Evolutionary conservation across 1,140 invertebrate genomes (phyloP).

Genomic region (Druon quercuslanigerum): DNA sequence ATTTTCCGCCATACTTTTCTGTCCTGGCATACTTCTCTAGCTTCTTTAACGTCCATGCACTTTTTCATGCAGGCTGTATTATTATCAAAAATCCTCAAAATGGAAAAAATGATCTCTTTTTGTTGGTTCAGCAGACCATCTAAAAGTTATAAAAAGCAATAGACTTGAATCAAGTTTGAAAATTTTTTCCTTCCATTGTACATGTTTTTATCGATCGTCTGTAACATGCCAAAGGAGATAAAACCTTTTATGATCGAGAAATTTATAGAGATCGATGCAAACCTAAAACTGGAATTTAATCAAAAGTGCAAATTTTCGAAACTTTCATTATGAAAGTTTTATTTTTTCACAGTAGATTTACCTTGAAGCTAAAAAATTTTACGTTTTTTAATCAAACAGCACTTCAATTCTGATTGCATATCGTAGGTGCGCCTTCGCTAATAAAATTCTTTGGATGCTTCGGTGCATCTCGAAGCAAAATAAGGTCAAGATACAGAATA

Average conservation of each 20-base stretch:
- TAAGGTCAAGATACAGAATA: slow-evolving; percentile 13
- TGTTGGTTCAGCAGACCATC: too few relatives aligned
- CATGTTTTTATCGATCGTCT: neutral
- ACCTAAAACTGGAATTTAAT: neutral
- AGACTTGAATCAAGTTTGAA: neutral
- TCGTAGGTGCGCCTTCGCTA: slow-evolving; percentile 6
- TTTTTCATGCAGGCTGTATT: too few relatives aligned
- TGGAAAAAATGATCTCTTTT: too few relatives aligned
- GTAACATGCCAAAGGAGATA: neutral
- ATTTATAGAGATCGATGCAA: neutral
- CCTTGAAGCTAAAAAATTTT: neutral
- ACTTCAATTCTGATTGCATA: slow-evolving; percentile 16
- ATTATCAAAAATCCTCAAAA: too few relatives aligned
- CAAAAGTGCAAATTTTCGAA: neutral
- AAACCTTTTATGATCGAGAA: slow-evolving; percentile 10
- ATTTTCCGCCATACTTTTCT: too few relatives aligned
- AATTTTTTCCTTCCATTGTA: neutral
- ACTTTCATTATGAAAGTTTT: neutral
- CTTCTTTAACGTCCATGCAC: too few relatives aligned
- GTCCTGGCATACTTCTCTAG: too few relatives aligned
- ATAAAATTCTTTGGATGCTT: slow-evolving; percentile 26
- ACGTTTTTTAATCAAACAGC: neutral
- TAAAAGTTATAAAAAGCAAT: too few relatives aligned
- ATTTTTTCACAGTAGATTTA: neutral
- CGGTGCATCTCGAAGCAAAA: neutral